A percentile compares a stretch with the other conserved stretches of the same genome.
Conservation (phyloP, 2,797 vertebrate genomes). For the Sphenodon punctatus region DNA sequence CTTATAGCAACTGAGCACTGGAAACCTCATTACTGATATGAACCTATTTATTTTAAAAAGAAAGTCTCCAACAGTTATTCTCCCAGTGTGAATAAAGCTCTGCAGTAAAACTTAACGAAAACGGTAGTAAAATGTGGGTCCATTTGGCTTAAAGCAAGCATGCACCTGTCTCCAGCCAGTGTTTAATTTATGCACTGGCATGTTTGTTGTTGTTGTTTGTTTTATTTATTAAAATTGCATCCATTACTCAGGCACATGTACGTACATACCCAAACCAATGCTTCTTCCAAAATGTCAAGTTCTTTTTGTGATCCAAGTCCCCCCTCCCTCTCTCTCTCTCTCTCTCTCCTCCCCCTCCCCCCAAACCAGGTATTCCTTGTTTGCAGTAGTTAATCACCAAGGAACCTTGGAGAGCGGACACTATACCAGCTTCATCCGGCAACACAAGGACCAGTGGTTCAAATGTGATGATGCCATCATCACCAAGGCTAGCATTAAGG, state of each 20-base stretch:
- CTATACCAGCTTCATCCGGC: slow-evolving; percentile 98
- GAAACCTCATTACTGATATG: background rate
- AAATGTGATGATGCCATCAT: slow-evolving; percentile 99
- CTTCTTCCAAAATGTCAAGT: background rate
- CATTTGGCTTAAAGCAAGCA: background rate
- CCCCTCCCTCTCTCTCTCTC: background rate
- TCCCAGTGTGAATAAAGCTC: background rate
- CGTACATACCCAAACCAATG: background rate
- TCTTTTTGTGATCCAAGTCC: background rate
- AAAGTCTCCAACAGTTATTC: background rate
- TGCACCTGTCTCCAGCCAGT: background rate
- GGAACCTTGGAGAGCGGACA: slow-evolving; percentile 98
- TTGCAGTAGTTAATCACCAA: slow-evolving; percentile 98
- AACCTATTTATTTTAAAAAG: background rate
- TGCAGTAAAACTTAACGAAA: too few relatives aligned
- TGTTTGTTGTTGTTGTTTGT: too few relatives aligned
- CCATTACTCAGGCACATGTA: fast-evolving
- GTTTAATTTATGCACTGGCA: background rate
- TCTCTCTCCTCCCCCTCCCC: background rate
- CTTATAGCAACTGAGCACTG: background rate
- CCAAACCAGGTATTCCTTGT: slow-evolving; percentile 93
- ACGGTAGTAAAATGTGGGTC: background rate
- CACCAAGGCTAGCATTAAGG: slow-evolving; percentile 99
- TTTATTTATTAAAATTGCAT: too few relatives aligned
- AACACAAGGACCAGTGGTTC: slow-evolving; percentile 99